Conservation (phyloP, 2,113 vertebrate genomes). For the Chamaetylas fuelleborni region DNA sequence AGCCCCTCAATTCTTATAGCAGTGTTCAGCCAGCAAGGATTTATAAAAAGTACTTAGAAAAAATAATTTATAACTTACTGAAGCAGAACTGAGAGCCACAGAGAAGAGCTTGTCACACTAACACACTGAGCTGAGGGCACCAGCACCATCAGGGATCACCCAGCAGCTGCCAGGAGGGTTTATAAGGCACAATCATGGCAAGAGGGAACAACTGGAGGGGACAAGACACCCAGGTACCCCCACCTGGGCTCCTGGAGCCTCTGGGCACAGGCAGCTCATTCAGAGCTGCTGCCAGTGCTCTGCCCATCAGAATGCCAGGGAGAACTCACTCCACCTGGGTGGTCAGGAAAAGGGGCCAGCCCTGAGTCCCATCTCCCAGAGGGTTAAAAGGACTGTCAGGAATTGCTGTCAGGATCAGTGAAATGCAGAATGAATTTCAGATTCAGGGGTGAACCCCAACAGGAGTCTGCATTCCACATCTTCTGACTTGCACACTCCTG, state of each 20-base stretch:
- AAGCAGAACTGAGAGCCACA: neutral
- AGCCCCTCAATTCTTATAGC: neutral
- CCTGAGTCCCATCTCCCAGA: too few relatives aligned
- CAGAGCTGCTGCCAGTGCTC: neutral
- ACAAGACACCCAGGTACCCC: too few relatives aligned
- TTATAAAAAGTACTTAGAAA: neutral
- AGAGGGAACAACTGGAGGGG: neutral
- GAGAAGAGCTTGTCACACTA: accelerated
- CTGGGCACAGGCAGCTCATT: neutral
- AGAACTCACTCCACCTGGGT: accelerated
- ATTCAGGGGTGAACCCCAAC: neutral
- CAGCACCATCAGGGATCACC: accelerated
- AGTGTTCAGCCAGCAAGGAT: neutral
- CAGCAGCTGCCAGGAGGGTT: neutral
- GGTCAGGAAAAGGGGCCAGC: neutral
- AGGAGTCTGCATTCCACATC: accelerated
- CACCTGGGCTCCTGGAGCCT: neutral
- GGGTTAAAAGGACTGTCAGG: neutral
- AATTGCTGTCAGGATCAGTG: neutral
- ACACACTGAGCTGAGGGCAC: accelerated
- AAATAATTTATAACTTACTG: accelerated
- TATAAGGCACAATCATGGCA: neutral
- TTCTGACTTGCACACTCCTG: accelerated
- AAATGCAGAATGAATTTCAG: neutral
- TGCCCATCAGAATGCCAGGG: accelerated